Base-by-base conservation (phyloP, 2,888 invertebrate genomes). In the Hedychridium roseum region DNA sequence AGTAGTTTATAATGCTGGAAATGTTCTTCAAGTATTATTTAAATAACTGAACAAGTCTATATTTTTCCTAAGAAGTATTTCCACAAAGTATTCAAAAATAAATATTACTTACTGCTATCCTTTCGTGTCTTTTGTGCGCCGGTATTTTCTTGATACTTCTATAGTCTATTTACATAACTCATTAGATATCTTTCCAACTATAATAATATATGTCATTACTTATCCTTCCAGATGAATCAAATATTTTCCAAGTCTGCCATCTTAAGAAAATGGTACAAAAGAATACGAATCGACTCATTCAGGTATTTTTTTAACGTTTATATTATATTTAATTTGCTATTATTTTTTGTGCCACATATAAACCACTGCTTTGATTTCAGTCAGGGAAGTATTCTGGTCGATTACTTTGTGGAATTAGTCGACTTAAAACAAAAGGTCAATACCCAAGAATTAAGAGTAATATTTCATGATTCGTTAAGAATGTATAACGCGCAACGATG, bases 281-380 rank as follows among this genome's bases (percentile, higher is more conserved):
- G 88, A 65, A 87, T 94, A 50, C 85, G 90, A 58, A 92, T 94
- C 55, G 94, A 94, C 71, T 90, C 91, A 54, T 94, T 94, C 76
- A 85, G 83, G 85, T 85, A 55, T 32, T n/a, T 30, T n/a, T 21
- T 20, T 17, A 9, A 39, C 41, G n/a, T 35, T 6, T 28, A 20
- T 34, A 15, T 38, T 20, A 40, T 31, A 17, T 36, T n/a, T 35
- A 18, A 3, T 39, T 35, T 26, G 23, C 16, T 12, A 36, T 32
- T 30, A 6, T 41, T 20, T 28, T 49, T 21, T 31, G 18, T 50
- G 26, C 5, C 11, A 17, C 6, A 23, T 9, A 37, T 6, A 5
- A n/a, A 2, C 21, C 2, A 6, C 11, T 41, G 7, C 37, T 20
- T 42, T 38, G 50, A 43, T 74, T 80, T 50, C 71, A 93, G 89